Evolutionary conservation across 2,888 invertebrate genomes (phyloP).

Genomic region (Notodonta ziczac): DNA sequence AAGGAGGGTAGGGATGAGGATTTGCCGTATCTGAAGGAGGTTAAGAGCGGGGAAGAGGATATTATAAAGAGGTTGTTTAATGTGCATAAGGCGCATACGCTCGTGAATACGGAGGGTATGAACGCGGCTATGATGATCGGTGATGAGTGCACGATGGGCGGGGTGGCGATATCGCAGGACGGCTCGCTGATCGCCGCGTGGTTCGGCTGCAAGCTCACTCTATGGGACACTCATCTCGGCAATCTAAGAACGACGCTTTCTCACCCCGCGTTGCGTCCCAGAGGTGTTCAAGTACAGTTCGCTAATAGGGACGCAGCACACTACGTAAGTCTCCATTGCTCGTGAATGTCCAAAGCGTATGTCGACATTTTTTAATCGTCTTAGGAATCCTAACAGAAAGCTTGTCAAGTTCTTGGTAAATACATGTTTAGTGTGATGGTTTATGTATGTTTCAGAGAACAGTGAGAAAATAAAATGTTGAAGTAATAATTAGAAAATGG

Average conservation of each 20-base stretch:
- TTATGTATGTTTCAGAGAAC: too few relatives aligned
- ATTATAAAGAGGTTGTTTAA: constrained; percentile 62
- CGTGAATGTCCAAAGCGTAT: too few relatives aligned
- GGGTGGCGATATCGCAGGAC: constrained; percentile 75
- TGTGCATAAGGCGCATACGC: constrained; percentile 61
- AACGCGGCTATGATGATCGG: constrained; percentile 43
- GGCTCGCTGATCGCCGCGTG: constrained; percentile 81
- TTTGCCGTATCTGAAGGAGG: constrained; percentile 55
- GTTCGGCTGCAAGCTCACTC: constrained; percentile 75
- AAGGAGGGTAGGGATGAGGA: constrained; percentile 38
- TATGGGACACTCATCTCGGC: constrained; percentile 77
- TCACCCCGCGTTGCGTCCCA: constrained; percentile 73
- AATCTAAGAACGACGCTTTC: constrained; percentile 69
- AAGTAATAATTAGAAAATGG: too few relatives aligned
- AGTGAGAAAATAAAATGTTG: too few relatives aligned
- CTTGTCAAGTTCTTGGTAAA: too few relatives aligned
- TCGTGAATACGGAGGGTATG: constrained; percentile 37
- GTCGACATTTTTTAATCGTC: too few relatives aligned
- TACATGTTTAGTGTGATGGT: too few relatives aligned
- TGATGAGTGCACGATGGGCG: constrained; percentile 68
- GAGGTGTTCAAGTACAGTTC: constrained; percentile 71
- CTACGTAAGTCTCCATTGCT: constrained; percentile 63
- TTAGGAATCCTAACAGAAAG: too few relatives aligned
- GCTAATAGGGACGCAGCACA: constrained; percentile 76
- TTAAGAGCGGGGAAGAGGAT: constrained; percentile 44